Conservation (phyloP, 2,113 vertebrate genomes). For the Picathartes gymnocephalus region DNA sequence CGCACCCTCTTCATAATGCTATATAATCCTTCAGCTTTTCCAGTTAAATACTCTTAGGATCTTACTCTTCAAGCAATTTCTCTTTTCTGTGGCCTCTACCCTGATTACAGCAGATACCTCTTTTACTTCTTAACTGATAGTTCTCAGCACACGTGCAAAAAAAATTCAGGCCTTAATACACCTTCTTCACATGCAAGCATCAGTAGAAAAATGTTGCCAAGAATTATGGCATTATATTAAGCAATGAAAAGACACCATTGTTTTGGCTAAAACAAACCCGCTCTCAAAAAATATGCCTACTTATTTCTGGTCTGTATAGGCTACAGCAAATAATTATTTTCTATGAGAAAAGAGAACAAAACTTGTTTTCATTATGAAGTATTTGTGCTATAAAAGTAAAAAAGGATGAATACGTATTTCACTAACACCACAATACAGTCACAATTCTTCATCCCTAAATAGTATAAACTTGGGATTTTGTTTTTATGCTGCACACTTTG, state of each 20-base stretch:
- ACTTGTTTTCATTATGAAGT: neutral
- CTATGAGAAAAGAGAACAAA: neutral
- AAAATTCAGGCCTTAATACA: neutral
- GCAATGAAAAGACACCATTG: neutral
- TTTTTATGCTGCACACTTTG: neutral
- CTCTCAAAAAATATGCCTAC: neutral
- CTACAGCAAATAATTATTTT: neutral
- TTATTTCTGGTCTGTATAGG: neutral
- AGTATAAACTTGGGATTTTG: neutral
- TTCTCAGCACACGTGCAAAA: neutral
- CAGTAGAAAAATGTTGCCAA: neutral
- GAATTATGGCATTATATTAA: neutral
- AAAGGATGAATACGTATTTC: neutral
- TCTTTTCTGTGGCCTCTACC: neutral
- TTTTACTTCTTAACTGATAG: neutral
- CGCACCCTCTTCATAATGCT: neutral
- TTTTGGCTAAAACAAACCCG: neutral
- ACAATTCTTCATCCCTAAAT: neutral
- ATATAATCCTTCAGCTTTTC: neutral
- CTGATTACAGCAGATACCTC: neutral
- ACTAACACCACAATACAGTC: neutral
- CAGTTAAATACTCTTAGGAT: neutral
- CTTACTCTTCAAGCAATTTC: neutral
- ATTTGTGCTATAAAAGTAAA: neutral
- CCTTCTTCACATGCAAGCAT: neutral